These are phyloP conservation scores for Cataglyphis albicans DNA, from an alignment of 2,888 invertebrate species.

Conservation along the genomic window DNA sequence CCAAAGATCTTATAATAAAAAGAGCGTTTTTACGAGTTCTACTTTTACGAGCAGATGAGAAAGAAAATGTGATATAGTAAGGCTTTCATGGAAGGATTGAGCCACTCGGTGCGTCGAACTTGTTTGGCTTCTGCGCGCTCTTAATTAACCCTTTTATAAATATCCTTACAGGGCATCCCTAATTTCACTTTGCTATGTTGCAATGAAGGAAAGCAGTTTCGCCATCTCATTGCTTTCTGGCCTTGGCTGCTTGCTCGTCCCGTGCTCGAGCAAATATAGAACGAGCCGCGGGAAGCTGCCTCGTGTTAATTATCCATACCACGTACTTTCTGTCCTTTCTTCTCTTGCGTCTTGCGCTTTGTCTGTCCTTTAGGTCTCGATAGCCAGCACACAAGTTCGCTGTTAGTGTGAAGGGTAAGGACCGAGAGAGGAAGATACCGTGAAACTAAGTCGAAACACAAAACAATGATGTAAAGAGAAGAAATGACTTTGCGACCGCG, in stretches of 20 bases:
- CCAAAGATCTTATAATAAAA: constrained; percentile 55
- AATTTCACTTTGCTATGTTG: constrained; percentile 75
- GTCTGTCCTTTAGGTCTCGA: constrained; percentile 29
- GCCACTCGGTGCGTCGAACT: constrained; percentile 63
- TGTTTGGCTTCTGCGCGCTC: constrained; percentile 66
- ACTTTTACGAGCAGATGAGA: constrained; percentile 50
- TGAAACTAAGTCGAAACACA: constrained; percentile 26
- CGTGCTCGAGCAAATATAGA: constrained; percentile 73
- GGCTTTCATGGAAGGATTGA: constrained; percentile 23
- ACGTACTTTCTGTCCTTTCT: constrained; percentile 46
- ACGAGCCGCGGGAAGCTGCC: constrained; percentile 68
- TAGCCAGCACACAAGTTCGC: constrained; percentile 35
- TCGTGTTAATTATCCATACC: constrained; percentile 81
- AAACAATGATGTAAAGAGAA: constrained; percentile 32
- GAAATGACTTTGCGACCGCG: constrained; percentile 44
- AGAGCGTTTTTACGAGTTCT: constrained; percentile 58
- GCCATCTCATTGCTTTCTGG: constrained; percentile 57
- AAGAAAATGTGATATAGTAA: constrained; percentile 14
- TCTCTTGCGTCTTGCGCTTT: constrained; percentile 33
- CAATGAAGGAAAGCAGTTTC: constrained; percentile 63
- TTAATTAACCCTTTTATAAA: constrained; percentile 83
- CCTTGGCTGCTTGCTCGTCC: constrained; percentile 57
- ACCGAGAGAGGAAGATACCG: background rate
- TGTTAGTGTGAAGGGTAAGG: constrained; percentile 9
- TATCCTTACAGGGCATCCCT: constrained; percentile 81